A percentile compares a stretch with the other conserved stretches of the same genome.
Evolutionary conservation across 2,888 invertebrate species (phyloP).

Genomic region (Watsonalla binaria): DNA sequence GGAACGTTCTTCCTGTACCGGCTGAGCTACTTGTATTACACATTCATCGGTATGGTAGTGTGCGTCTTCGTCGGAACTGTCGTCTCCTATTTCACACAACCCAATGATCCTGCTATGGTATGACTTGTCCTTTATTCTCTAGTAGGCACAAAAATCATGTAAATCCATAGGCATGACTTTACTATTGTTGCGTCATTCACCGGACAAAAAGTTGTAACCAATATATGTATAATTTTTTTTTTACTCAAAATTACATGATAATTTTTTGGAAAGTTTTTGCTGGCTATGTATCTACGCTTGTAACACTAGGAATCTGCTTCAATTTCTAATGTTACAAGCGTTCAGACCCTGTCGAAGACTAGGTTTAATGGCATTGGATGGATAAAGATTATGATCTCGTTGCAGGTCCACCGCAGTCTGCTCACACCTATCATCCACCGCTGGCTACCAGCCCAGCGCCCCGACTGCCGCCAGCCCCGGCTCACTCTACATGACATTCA

Average conservation of each 20-base stretch:
- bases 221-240: too few relatives aligned
- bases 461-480: slow-evolving; percentile 54
- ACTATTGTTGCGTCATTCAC: too few relatives aligned
- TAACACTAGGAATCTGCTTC: too few relatives aligned
- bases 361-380: neutral
- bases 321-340: too few relatives aligned
- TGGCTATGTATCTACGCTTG: too few relatives aligned
- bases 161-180: too few relatives aligned
- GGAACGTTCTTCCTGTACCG: slow-evolving; percentile 82
- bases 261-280: too few relatives aligned
- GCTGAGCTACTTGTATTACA: slow-evolving; percentile 88
- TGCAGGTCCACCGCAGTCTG: slow-evolving; percentile 78
- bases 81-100: slow-evolving; percentile 83
- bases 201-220: too few relatives aligned
- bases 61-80: slow-evolving; percentile 82
- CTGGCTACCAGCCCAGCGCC: slow-evolving; percentile 66
- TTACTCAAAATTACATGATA: too few relatives aligned
- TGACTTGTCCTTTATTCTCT: slow-evolving; percentile 17
- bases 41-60: slow-evolving; percentile 83
- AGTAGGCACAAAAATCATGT: too few relatives aligned
- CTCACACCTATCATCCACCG: slow-evolving; percentile 81
- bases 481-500: slow-evolving; percentile 59
- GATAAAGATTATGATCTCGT: neutral
- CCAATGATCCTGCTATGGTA: slow-evolving; percentile 78
- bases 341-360: too few relatives aligned